Evolutionary conservation across 2,797 vertebrate genomes (phyloP), one percentile per base, ranked within the genome.

Genomic region (Molossus alvarezi): DNA sequence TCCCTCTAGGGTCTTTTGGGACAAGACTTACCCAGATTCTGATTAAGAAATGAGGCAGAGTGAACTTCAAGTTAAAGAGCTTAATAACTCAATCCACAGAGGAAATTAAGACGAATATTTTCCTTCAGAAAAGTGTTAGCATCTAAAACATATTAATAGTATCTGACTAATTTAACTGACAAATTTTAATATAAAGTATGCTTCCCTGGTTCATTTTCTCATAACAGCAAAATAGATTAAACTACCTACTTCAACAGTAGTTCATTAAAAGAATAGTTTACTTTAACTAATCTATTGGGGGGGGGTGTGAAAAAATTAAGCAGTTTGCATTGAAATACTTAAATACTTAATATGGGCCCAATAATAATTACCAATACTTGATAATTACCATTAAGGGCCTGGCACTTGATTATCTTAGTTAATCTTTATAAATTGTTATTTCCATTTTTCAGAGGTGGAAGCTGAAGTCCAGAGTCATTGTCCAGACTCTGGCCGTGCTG

Each of bases 41-140:
- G 62, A 77, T 75, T 75, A 86, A 86, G 88, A 94, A 96, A 87
- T 37, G 64, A 97, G 60, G 81, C 33, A 73, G 55, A 77, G 17
- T 91, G 81, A 95, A 93, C 80, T 91, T 96, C 73, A 80, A 60
- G 76, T 81, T 91, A 75, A 57, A 80, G 55, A 80, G 41, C 37
- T 84, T 96, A n/a, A 37, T 86, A 91, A 85, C 11, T 37, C 55
- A 67, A 53, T 79, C 58, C 82, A 71, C 17, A 73, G 55, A 96
- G 67, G 94, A 95, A 80, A 96, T 90, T 45, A 83, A 92, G 18
- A 85, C 6, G n/a, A 69, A 25, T 77, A 11, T 75, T 85, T 73
- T 62, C 75, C 51, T 41, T 64, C 15, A 48, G 29, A 4, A 82
- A 95, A 86, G 20, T 57, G 37, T 87, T 86, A 91, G 69, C 67